These are phyloP conservation scores for Limnodromus scolopaceus DNA, from an alignment of 2,797 vertebrate genomes.

Conservation along the genomic window DNA sequence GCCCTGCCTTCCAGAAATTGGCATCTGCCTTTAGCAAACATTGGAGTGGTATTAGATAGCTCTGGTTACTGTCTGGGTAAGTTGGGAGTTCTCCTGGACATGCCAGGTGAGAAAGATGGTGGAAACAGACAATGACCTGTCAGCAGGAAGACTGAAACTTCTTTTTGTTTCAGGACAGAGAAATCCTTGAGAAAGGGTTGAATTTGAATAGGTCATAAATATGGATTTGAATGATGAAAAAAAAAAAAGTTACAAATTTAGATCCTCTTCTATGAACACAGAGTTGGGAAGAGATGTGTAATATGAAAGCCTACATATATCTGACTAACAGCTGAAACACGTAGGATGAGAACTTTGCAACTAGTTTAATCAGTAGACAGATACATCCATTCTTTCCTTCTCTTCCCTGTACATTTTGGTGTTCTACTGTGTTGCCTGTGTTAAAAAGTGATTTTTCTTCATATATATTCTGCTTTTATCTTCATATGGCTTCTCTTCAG, in stretches of 20 bases:
- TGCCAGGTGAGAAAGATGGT: neutral
- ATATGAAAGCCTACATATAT: neutral
- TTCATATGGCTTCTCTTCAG: neutral
- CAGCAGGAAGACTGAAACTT: neutral
- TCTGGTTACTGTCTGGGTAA: neutral
- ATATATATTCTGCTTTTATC: neutral
- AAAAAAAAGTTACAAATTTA: neutral
- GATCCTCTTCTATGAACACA: neutral
- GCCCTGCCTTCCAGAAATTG: neutral
- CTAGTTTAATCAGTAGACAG: too few relatives aligned
- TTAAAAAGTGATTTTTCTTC: neutral
- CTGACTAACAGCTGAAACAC: neutral
- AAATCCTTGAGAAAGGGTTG: neutral
- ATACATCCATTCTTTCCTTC: neutral
- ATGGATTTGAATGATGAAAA: neutral
- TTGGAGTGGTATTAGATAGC: neutral
- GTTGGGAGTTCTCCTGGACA: neutral
- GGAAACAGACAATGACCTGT: neutral
- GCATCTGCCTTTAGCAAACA: neutral
- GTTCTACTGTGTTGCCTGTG: neutral
- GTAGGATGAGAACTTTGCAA: neutral
- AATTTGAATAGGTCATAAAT: neutral
- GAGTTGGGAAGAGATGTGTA: neutral
- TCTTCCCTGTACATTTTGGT: neutral
- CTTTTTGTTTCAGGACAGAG: neutral